Evolutionary conservation across 2,888 invertebrate species (phyloP), one percentile per base, ranked within the genome.

Genomic region (Spodoptera picta): DNA sequence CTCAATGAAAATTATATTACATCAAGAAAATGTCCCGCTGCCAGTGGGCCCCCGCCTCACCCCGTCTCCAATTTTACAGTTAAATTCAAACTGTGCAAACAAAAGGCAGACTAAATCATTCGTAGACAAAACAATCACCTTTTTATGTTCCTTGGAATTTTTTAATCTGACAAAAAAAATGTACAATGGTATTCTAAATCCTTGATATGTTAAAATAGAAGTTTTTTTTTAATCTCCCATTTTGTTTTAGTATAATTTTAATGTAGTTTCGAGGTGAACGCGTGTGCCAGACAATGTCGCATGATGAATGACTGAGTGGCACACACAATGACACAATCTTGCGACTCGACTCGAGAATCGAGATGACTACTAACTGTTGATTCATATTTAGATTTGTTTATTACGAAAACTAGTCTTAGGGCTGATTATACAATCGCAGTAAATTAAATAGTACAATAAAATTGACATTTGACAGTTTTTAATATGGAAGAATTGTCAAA

Each of bases 221-320:
- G 52, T 55, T 78, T 76, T 79, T 67, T 79, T 75, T 70, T 64
- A 78, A 82, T 78, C 75, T 49, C 64, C 77, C 19, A 19, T 80
- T 87, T 87, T 84, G 86, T 87, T 85, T 78, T 80, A 78, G 77
- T 78, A 59, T 69, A 60, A 83, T 84, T 85, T 84, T 86, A 86
- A 87, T 85, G 83, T 83, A 76, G 65, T 68, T 77, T 75, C 90
- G 87, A 90, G 90, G 91, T 80, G 86, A 74, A 54, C 60, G 54
- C 67, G 64, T 77, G 86, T 87, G 90, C 90, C 91, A 90, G 84
- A 87, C 80, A 77, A 76, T 86, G 79, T 83, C 82, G 77, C 77
- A 81, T 83, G 86, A 87, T 84, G 79, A 80, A 87, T 83, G 63
- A 56, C 23, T 7, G 44, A 48, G 27, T 69, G 54, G 64, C 54